These are phyloP conservation scores for Enteromius argenteus DNA, from an alignment of 2,797 vertebrate species.

Conservation along the genomic window DNA sequence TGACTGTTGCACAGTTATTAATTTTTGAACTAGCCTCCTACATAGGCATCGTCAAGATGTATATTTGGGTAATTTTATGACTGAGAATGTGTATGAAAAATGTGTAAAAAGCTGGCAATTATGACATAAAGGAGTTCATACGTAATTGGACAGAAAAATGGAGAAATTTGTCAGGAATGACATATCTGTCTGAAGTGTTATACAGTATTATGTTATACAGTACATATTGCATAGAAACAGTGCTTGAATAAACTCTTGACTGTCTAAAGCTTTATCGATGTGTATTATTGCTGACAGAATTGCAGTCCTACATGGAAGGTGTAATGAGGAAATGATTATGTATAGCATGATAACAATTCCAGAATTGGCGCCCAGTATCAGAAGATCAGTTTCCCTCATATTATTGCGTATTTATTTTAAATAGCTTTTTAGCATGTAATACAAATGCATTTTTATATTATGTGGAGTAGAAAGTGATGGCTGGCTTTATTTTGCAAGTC, in stretches of 20 bases:
- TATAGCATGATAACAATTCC: background rate
- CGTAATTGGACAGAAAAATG: background rate
- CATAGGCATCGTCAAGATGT: background rate
- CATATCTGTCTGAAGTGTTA: too few species aligned
- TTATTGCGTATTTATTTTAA: background rate
- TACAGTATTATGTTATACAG: background rate
- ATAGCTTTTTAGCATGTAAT: background rate
- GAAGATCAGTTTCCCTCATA: slow-evolving; percentile 3
- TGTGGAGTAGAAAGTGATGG: background rate
- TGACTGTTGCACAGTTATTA: background rate
- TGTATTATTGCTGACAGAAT: background rate
- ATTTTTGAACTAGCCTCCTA: background rate
- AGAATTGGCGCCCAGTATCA: background rate
- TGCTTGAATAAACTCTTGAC: background rate
- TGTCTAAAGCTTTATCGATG: background rate
- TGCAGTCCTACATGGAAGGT: background rate
- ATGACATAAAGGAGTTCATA: background rate
- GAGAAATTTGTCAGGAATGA: background rate
- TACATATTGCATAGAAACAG: background rate
- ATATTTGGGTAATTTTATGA: background rate
- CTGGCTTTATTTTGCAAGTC: background rate
- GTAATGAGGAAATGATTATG: background rate
- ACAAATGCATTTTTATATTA: background rate
- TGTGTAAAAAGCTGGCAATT: background rate
- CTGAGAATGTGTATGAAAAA: background rate